A percentile compares a stretch with the other conserved stretches of the same genome.
These are phyloP conservation scores for Andinoacara biseriatus DNA, from an alignment of 2,113 vertebrate genomes.

Conservation along the genomic window DNA sequence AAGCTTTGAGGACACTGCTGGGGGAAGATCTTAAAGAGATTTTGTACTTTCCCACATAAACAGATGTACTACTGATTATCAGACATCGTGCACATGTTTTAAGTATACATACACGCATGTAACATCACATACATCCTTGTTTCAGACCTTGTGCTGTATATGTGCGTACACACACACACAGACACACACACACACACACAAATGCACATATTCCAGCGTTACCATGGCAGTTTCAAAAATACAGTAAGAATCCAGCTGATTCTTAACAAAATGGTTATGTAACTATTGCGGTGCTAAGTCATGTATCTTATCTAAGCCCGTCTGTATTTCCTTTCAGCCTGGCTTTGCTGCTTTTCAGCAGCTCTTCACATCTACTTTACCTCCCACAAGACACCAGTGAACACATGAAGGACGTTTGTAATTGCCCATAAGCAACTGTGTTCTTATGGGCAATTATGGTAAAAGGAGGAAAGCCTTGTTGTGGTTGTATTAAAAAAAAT, in stretches of 20 bases:
- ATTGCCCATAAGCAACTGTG: constrained; percentile 44
- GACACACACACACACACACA: constrained; percentile 43
- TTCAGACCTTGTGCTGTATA: constrained; percentile 28
- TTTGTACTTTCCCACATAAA: constrained; percentile 37
- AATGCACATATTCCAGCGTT: no score
- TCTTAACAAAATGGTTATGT: constrained; percentile 81
- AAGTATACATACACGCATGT: neutral
- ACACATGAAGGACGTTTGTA: constrained; percentile 57
- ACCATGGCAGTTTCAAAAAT: constrained; percentile 79
- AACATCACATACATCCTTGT: constrained; percentile 20
- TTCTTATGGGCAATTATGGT: constrained; percentile 23
- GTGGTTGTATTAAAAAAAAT: constrained; percentile 35
- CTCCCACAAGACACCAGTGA: constrained; percentile 43
- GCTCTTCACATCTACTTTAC: constrained; percentile 56
- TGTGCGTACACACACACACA: constrained; percentile 39
- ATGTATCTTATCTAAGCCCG: constrained; percentile 73
- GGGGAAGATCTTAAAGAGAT: constrained; percentile 52
- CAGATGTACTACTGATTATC: constrained; percentile 25
- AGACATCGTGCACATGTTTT: neutral
- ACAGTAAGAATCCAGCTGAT: constrained; percentile 79
- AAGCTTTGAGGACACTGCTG: constrained; percentile 52
- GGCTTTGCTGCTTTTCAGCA: constrained; percentile 51
- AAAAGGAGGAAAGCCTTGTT: constrained; percentile 24
- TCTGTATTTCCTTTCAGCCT: constrained; percentile 53
- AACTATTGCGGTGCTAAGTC: constrained; percentile 75